Base-by-base conservation (phyloP, 2,113 vertebrate species). In the Nothobranchius furzeri region DNA sequence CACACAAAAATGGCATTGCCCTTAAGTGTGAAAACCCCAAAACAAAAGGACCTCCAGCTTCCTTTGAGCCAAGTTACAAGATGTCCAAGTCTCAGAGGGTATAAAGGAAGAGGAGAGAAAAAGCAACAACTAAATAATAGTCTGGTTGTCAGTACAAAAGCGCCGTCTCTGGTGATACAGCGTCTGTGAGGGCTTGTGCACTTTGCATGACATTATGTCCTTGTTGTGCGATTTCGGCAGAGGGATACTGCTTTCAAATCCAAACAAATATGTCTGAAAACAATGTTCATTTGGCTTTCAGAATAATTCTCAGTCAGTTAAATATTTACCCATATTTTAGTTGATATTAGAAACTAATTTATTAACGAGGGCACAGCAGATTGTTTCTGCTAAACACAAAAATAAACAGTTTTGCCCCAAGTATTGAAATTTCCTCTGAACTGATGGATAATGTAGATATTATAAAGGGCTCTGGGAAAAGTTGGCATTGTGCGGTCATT, bases 1-100 rank as follows among this genome's bases (percentile, higher is more conserved):
- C 77, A 84, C 61, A 78, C 37, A 40, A 4, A 73, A 87, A 87
- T 83, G 79, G 82, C 77, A 79, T 50, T 73, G 75, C 82, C 82
- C 81, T 89, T 83, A 81, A 91, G 87, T 90, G 88, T 91, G 87
- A 89, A 92, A 90, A 86, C 77, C 78, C 84, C 78, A 63, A 86
- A 82, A 90, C 87, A 87, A 92, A 87, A 87, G 74, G 79, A 81
- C 78, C 89, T 82, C 78, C 77, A 83, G 79, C 75, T 70, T 80
- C 64, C 83, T 90, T 86, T 91, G 76, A 87, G 88, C 69, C 84
- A 61, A 69, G 76, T 80, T 86, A 85, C 82, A 85, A 85, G 82
- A 87, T 73, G 80, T 85, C 84, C 82, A 87, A 81, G 82, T 87
- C 87, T 87, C 80, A 14, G 53, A 66, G 65, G 76, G 73, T 68